Evolutionary conservation across 1,140 invertebrate species (phyloP), one percentile per base, ranked within the genome.

Genomic region (Pseudoatta argentina): DNA sequence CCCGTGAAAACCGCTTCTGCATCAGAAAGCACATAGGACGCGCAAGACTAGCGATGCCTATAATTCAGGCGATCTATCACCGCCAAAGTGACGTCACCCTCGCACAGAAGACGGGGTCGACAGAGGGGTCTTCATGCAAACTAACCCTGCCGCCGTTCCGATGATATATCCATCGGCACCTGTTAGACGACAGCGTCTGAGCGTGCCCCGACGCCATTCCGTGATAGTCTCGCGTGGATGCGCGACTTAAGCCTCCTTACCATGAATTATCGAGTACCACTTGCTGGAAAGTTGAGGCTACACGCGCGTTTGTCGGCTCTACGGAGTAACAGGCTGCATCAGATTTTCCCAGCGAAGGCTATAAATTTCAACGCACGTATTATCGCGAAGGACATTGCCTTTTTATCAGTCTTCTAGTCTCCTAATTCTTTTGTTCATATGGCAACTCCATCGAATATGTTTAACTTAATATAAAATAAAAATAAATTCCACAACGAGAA

Each of bases 91-190:
- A 89, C 88, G 85, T 90, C 87, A 89, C 71, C 87, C 61, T 81
- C 44, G 78, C 61, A 73, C 67, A 82, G 67, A 67, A 59, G 71
- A 83, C 39, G 39, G 79, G 79, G 79, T 83, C 73, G 73, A 87
- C 85, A 82, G 73, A 82, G 88, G 87, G 85, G 79, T 87, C 79
- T 85, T 86, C 71, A 91, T 89, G 91, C 89, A 91, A 91, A 88
- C 87, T 88, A 90, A 90, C 87, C 83, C 71, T 76, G 77, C 85
- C 86, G 44, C 75, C 89, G 86, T 90, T 82, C 89, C 78, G 85
- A 92, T 92, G 91, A 92, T 92, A 91, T 89, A 92, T 92, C 87
- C 71, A 92, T 92, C 86, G 90, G 89, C 91, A 92, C 89, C 91
- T 91, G 90, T 89, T 92, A 91, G 91, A 91, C 89, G 90, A 92